Conservation (phyloP, 1,140 invertebrate genomes). For the Macrobrachium nipponense region DNA sequence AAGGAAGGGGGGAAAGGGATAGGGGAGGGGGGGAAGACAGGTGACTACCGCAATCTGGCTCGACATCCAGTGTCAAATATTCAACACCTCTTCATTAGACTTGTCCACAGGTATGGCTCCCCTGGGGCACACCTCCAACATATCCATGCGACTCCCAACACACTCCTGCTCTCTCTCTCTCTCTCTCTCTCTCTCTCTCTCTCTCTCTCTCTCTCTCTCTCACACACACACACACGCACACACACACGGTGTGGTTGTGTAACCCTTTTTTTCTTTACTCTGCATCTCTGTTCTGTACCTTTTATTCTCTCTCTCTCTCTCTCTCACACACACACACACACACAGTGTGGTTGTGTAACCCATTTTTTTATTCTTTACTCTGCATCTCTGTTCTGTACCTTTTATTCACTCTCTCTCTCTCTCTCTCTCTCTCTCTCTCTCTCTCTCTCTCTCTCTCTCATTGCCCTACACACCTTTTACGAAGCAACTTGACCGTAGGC, state of each 20-base stretch:
- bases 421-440: background rate
- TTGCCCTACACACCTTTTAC: background rate
- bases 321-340: background rate
- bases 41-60: background rate
- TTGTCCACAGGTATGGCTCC: background rate
- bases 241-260: background rate
- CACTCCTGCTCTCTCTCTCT: slow-evolving; percentile 13
- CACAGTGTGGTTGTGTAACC: background rate
- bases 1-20: background rate
- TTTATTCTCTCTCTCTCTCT: background rate
- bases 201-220: background rate
- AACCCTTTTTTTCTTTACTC: background rate
- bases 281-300: background rate
- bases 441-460: slow-evolving; percentile 21
- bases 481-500: background rate
- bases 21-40: background rate
- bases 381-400: background rate
- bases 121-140: background rate
- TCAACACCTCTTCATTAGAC: background rate
- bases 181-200: slow-evolving; percentile 21
- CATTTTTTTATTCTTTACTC: background rate
- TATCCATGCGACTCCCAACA: background rate
- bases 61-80: background rate
- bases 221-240: background rate
- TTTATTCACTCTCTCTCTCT: slow-evolving; percentile 25